Conservation (phyloP, 1,140 invertebrate genomes). For the Marisa cornuarietis region DNA sequence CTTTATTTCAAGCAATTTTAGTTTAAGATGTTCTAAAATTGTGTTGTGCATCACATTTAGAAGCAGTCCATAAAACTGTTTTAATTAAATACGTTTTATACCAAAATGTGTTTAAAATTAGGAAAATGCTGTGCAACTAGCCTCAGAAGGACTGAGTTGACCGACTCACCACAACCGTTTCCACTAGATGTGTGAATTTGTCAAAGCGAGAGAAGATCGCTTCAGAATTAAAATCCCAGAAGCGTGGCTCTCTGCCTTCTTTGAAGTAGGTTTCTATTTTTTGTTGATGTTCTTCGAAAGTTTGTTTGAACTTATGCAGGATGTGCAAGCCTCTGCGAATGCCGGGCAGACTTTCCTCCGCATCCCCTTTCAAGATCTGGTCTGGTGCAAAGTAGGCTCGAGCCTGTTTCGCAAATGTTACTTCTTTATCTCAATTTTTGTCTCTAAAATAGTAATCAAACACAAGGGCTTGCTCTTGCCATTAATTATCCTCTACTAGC, state of each 20-base stretch:
- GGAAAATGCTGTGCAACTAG: neutral
- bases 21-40: no score
- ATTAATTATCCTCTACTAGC: neutral
- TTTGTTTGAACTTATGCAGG: conserved; percentile 76
- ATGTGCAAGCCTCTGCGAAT: conserved; percentile 86
- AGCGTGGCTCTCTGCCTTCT: conserved; percentile 70
- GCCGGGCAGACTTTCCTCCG: conserved; percentile 76
- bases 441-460: no score
- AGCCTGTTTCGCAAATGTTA: conserved; percentile 69
- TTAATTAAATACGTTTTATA: no score
- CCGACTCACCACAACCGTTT: conserved; percentile 77
- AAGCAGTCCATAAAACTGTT: no score
- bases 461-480: neutral
- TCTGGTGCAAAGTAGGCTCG: conserved; percentile 85
- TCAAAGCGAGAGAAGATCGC: conserved; percentile 87
- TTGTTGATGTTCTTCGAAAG: conserved; percentile 74
- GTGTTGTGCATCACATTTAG: no score
- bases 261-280: conserved; percentile 75
- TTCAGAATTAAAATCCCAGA: conserved; percentile 90
- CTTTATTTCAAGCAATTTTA: no score
- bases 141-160: no score
- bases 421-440: neutral
- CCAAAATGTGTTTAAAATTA: neutral
- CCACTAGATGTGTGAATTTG: conserved; percentile 82
- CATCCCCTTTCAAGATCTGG: conserved; percentile 78